These are phyloP conservation scores for Aphelinus certus DNA, from an alignment of 1,140 invertebrate species.

Conservation along the genomic window DNA sequence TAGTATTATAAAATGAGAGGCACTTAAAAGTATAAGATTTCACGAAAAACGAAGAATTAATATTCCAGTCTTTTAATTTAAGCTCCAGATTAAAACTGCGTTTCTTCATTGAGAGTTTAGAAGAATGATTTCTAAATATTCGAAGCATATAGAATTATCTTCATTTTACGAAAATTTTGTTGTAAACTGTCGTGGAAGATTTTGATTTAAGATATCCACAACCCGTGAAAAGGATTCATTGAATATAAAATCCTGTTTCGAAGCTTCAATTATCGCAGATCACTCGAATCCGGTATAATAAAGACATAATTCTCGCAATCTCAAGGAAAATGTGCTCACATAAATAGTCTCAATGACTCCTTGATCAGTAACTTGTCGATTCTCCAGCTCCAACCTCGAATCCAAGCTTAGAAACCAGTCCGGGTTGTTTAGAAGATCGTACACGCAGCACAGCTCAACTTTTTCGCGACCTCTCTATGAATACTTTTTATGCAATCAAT, in stretches of 20 bases:
- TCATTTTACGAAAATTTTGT: too few relatives aligned
- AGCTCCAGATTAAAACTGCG: too few relatives aligned
- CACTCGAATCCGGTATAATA: slow-evolving; percentile 20
- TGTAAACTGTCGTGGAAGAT: too few relatives aligned
- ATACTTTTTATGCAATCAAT: slow-evolving; percentile 35
- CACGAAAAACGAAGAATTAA: too few relatives aligned
- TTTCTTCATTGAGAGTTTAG: too few relatives aligned
- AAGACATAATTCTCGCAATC: slow-evolving; percentile 26
- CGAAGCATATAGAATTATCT: too few relatives aligned
- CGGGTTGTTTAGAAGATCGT: background rate
- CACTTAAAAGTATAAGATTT: too few relatives aligned
- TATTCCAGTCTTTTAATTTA: too few relatives aligned
- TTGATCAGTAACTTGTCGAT: slow-evolving; percentile 6
- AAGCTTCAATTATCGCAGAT: slow-evolving; percentile 20
- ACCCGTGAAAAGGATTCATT: background rate
- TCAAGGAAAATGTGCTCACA: slow-evolving; percentile 12
- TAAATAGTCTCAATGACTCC: slow-evolving; percentile 31
- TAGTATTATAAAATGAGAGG: too few relatives aligned
- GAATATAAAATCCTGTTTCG: background rate
- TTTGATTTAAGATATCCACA: slow-evolving; percentile 3
- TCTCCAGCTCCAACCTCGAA: background rate
- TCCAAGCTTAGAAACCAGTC: background rate
- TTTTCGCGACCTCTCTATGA: background rate
- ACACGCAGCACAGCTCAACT: background rate
- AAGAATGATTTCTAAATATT: too few relatives aligned